Evolutionary conservation across 2,797 vertebrate genomes (phyloP).

Genomic region (Australoheros facetus): DNA sequence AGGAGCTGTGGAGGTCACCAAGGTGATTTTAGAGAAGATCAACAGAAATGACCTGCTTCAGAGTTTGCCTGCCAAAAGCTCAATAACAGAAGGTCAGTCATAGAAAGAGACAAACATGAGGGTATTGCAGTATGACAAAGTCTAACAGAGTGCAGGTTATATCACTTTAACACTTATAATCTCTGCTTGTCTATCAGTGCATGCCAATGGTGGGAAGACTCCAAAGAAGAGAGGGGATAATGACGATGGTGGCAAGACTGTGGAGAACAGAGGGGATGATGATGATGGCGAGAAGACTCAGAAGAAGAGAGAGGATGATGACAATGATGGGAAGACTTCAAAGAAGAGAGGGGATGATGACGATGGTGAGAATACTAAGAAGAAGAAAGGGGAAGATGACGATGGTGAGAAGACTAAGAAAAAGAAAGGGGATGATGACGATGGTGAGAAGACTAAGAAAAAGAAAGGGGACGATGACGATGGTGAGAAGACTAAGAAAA

Average conservation of each 20-base stretch:
- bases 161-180: not conserved
- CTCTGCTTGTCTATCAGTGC: not conserved
- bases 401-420: not conserved
- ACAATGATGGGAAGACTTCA: no score
- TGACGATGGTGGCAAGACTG: not conserved
- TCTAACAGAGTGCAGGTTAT: not conserved
- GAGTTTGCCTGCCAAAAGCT: not conserved
- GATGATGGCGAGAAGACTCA: not conserved
- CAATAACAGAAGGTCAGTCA: constrained; percentile 17
- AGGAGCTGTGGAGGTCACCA: constrained; percentile 6
- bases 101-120: not conserved
- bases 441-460: not conserved
- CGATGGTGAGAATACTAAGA: not conserved
- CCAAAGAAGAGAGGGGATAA: not conserved
- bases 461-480: not conserved
- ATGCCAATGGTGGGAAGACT: not conserved
- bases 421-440: not conserved
- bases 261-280: not conserved
- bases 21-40: constrained; percentile 26
- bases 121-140: not conserved
- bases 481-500: not conserved
- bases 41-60: constrained; percentile 20
- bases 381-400: not conserved
- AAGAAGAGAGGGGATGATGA: not conserved
- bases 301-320: no score